Base-by-base conservation (phyloP, 2,797 vertebrate species). In the Melanotaenia boesemani region DNA sequence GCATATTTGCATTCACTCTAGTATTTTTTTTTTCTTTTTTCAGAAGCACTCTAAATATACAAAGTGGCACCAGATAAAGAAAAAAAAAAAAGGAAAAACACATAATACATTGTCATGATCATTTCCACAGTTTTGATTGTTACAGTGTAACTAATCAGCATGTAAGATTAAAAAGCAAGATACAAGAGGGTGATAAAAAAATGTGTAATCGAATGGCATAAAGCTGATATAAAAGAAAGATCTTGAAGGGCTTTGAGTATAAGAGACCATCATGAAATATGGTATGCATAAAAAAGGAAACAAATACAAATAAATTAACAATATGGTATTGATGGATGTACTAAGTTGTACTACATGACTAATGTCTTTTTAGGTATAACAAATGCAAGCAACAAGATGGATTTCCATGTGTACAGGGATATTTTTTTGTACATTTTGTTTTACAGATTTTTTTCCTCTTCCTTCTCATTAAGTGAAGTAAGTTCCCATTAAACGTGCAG, bases 1-100 rank as follows among this genome's bases (percentile, higher is more conserved):
- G 97, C 97, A 98, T 98, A 97, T 96, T 98, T 95, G 97, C 97
- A 98, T 99, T 99, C 97, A 96, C 95, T 95, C 96, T 95, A 95
- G 83, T 69, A 66, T 89, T 74, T 80, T 80, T 81, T n/a, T 22
- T 58, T 81, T 24, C 15, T 88, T 93, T 93, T 94, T 96, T 95
- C 94, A 96, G 96, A 97, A 99, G 94, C 96, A 97, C 95, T 97
- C 94, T 96, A 94, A 96, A 96, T 96, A 95, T 95, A 95, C 94
- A 97, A 96, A 97, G 96, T 97, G 96, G 95, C 95, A 97, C 95
- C 93, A 94, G 92, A 95, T 95, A 95, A 93, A 94, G 91, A 34
- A 34, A 15, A 41, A 41, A 41, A 86, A 90, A 37, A 90, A 92
- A 88, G 46, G 92, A 58, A 60, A 85, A 94, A 95, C 83, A 89